Evolutionary conservation across 1,140 invertebrate species (phyloP), one percentile per base, ranked within the genome.

Genomic region (Euwallacea similis): DNA sequence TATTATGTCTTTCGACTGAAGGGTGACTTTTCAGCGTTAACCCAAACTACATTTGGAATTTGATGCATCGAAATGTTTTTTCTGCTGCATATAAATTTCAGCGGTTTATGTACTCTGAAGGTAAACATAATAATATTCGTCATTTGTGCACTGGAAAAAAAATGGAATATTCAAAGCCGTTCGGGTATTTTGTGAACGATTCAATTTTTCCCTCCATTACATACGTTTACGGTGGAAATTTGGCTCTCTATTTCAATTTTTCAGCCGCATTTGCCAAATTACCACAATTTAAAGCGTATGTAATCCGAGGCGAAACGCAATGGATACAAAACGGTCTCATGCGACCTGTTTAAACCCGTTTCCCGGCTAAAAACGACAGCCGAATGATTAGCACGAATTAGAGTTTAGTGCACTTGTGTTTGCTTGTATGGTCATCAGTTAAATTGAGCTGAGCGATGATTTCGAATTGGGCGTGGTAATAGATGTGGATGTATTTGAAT

Each of bases 171-270:
- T 50, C 46, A 50, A 50, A 50, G 13, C 13, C 46, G 46, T 50
- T 50, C 46, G 46, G 46, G 9, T 11, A 43, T 61, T 61, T 61
- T 42, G 21, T 8, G 42, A 43, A 41, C 21, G 21, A 61, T 61
- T 53, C 42, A 65, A 65, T 65, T 65, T 65, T 65, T 42, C 63
- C 15, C 47, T 65, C 50, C 50, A 65, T 65, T 65, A 2, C 63
- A 55, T 7, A 16, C 53, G 21, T 65, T 65, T 53, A 61, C 47
- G 44, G 47, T 50, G 10, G 15, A 66, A 56, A 56, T 66, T 66
- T 58, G 43, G 50, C 42, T 66, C 64, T 66, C 41, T 41, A 66
- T 66, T 66, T 66, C 64, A 66, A 66, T 66, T 66, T 66, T 66
- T 55, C 54, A 58, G 64, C 53, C 53, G 58, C 64, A 66, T 66